Conservation (phyloP, 2,797 vertebrate genomes). For the Lagodon rhomboides region DNA sequence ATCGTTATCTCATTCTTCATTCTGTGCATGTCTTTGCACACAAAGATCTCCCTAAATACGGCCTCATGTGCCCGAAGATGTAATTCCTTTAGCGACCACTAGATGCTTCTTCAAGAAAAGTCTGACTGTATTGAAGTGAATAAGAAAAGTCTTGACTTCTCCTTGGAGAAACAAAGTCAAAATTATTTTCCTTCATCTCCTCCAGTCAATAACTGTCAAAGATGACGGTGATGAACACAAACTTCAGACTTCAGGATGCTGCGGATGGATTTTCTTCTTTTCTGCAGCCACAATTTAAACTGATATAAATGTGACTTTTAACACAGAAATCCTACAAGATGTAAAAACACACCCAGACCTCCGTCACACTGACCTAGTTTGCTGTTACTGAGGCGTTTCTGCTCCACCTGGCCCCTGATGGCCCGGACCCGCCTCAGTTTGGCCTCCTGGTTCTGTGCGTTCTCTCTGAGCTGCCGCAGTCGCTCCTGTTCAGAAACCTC, state of each 20-base stretch:
- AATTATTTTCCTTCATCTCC: too few relatives aligned
- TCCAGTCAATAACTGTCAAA: not conserved
- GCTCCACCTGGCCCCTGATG: constrained; percentile 93
- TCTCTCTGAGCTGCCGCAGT: constrained; percentile 89
- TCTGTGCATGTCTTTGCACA: not conserved
- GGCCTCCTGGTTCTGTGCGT: constrained; percentile 94
- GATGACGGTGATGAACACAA: not conserved
- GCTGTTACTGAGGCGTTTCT: constrained; percentile 93
- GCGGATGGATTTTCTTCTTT: not conserved
- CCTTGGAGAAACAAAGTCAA: not conserved
- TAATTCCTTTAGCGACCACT: not conserved
- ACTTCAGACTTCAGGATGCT: not conserved
- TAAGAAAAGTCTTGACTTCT: not conserved
- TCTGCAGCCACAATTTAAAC: not conserved
- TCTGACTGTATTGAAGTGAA: not conserved
- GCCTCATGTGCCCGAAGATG: too few relatives aligned
- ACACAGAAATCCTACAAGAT: not conserved
- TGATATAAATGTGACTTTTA: not conserved
- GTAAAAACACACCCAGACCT: not conserved
- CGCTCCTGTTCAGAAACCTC: constrained; percentile 91
- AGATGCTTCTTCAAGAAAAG: not conserved
- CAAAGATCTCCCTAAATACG: not conserved
- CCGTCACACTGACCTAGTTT: constrained; percentile 88
- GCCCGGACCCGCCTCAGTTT: constrained; percentile 93
- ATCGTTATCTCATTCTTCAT: too few relatives aligned